phyloP scores from a whole-genome alignment of 2,113 vertebrate genomes.

The Triplophysa dalaica region DNA sequence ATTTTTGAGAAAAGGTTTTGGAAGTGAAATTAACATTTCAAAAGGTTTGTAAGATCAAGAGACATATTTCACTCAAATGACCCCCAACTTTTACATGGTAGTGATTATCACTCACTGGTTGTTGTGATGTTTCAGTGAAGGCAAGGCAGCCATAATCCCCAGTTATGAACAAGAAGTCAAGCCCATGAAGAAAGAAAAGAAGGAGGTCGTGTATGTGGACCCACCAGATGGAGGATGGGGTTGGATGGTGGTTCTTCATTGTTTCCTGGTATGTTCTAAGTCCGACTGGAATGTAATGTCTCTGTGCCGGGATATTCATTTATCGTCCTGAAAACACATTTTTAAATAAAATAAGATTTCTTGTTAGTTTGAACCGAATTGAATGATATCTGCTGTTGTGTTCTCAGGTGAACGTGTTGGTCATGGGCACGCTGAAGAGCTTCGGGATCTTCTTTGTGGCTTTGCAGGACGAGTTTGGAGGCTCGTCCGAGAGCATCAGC shows the following conservation, averaged over 20 bases:
- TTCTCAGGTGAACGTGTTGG: slow-evolving; percentile 85
- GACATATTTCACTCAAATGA: no score
- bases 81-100: no score
- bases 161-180: slow-evolving; percentile 60
- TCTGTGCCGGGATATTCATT: neutral
- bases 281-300: neutral
- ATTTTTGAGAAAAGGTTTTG: no score
- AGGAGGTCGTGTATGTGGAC: slow-evolving; percentile 62
- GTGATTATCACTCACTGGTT: neutral
- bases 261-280: slow-evolving; percentile 82
- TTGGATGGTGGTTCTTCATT: slow-evolving; percentile 91
- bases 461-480: slow-evolving; percentile 88
- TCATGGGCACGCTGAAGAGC: slow-evolving; percentile 87
- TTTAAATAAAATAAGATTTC: neutral
- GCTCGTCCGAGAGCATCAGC: slow-evolving; percentile 83
- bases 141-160: slow-evolving; percentile 64
- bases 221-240: slow-evolving; percentile 81
- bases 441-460: slow-evolving; percentile 94
- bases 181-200: slow-evolving; percentile 58
- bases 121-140: slow-evolving; percentile 57
- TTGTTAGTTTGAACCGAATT: neutral
- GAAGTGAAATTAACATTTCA: no score
- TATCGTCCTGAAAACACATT: neutral
- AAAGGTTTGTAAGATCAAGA: no score
- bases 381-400: neutral